Evolutionary conservation across 2,113 vertebrate species (phyloP).

Genomic region (Etheostoma spectabile): DNA sequence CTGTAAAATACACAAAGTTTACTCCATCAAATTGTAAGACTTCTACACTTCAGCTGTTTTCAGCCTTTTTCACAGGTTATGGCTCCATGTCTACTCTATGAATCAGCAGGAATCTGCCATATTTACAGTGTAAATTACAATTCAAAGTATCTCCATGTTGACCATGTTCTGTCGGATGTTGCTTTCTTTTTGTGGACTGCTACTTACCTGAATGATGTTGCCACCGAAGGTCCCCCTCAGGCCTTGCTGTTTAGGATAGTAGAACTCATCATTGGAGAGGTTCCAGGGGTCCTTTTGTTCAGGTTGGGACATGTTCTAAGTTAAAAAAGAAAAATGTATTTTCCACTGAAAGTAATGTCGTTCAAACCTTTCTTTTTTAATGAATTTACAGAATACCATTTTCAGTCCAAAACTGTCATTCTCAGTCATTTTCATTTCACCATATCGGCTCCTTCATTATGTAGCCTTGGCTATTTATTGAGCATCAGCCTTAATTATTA

Average conservation of each 20-base stretch:
- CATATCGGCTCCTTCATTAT: not conserved
- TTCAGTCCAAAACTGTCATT: no score
- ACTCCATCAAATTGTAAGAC: not conserved
- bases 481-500: not conserved
- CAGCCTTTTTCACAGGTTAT: not conserved
- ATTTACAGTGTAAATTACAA: not conserved
- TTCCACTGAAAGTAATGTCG: not conserved
- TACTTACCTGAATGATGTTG: conserved; percentile 96
- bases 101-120: not conserved
- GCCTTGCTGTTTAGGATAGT: conserved; percentile 98
- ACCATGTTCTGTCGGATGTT: not conserved
- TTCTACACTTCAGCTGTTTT: not conserved
- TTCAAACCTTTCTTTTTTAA: not conserved
- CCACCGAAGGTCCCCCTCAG: conserved; percentile 97
- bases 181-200: not conserved
- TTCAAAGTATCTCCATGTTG: not conserved
- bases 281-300: conserved; percentile 99
- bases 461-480: not conserved
- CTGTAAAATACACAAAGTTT: conserved; percentile 75
- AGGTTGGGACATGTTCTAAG: conserved; percentile 98
- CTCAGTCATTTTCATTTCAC: not conserved
- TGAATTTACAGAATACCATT: not conserved
- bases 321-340: conserved; percentile 17
- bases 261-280: conserved; percentile 98
- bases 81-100: not conserved